Evolutionary conservation across 2,797 vertebrate species (phyloP), one percentile per base, ranked within the genome.

Genomic region (Neoniphon sammara): DNA sequence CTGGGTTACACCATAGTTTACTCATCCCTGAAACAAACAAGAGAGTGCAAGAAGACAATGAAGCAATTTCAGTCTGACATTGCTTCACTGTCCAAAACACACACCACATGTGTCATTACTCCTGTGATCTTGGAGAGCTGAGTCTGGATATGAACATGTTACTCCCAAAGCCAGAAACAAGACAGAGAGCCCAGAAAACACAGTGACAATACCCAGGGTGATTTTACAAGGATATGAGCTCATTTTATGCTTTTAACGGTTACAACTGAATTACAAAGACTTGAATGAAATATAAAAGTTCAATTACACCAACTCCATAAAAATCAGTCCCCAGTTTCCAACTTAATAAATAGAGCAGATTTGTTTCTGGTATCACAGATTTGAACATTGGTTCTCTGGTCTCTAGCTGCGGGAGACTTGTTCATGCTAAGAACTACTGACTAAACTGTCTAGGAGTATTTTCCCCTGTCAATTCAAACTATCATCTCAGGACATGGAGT

Each of bases 71-170:
- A 34, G 53, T 34, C 34, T 39, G 39, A 47, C 7, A 44, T 14
- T 9, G 20, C 39, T 58, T 42, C 25, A 25, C 5, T 12, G 10
- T 42, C 39, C 12, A 42, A 42, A 11, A 42, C 39, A 42, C 11
- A 10, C n/a, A n/a, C 47, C 4, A 8, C 5, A 14, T 7, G 1
- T 10, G 12, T 47, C 60, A 30, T 66, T 66, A 68, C 76, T 78
- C 73, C 54, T 36, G 17, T 55, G 0, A 73, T 59, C 73, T 78
- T 18, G 77, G 58, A 86, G 70, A 69, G 73, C 34, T 56, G 4
- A 49, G 25, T 34, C 27, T 61, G n/a, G 34, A 44, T 14, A 17
- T 44, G 42, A 17, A 44, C 42, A 14, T 57, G 46, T 34, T 10
- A 20, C 11, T n/a, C 46, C 30, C 21, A 54, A 31, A 64, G 34